Conservation (phyloP, 2,888 invertebrate species). For the Dicycla oo region DNA sequence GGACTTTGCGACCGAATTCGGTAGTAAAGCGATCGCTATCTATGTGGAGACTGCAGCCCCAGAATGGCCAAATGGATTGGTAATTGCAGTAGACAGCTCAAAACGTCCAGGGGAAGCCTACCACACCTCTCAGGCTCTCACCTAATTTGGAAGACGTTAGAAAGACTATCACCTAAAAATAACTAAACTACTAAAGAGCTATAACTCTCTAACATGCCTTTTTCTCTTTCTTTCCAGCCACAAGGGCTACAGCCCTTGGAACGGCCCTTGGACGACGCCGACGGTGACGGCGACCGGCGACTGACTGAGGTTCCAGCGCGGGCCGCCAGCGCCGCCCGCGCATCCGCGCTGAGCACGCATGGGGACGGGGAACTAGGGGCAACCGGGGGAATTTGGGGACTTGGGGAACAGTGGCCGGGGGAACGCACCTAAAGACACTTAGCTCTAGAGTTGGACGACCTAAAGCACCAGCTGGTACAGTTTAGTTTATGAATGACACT, state of each 20-base stretch:
- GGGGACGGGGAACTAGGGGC: slow-evolving; percentile 50
- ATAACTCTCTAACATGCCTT: slow-evolving; percentile 30
- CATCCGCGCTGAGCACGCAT: slow-evolving; percentile 79
- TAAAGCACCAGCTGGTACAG: slow-evolving; percentile 46
- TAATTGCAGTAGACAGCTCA: too few relatives aligned
- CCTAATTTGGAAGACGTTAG: too few relatives aligned
- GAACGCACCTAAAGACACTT: slow-evolving; percentile 55
- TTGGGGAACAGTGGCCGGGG: slow-evolving; percentile 36
- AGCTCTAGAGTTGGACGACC: slow-evolving; percentile 46
- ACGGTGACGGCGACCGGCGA: slow-evolving; percentile 92
- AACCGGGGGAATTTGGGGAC: slow-evolving; percentile 17
- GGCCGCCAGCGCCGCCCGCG: slow-evolving; percentile 85
- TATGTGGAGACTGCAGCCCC: too few relatives aligned
- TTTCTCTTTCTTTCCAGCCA: slow-evolving; percentile 87
- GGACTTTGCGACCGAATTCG: too few relatives aligned
- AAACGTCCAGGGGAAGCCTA: too few relatives aligned
- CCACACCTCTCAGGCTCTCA: too few relatives aligned
- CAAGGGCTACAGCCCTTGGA: slow-evolving; percentile 92
- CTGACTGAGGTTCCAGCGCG: slow-evolving; percentile 91
- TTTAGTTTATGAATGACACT: slow-evolving; percentile 45
- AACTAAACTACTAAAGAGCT: too few relatives aligned
- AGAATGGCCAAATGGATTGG: too few relatives aligned
- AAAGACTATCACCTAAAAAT: too few relatives aligned
- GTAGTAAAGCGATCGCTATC: too few relatives aligned
- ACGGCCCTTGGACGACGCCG: slow-evolving; percentile 90